Evolutionary conservation across 2,797 vertebrate genomes (phyloP).

Genomic region (Caiman crocodilus): DNA sequence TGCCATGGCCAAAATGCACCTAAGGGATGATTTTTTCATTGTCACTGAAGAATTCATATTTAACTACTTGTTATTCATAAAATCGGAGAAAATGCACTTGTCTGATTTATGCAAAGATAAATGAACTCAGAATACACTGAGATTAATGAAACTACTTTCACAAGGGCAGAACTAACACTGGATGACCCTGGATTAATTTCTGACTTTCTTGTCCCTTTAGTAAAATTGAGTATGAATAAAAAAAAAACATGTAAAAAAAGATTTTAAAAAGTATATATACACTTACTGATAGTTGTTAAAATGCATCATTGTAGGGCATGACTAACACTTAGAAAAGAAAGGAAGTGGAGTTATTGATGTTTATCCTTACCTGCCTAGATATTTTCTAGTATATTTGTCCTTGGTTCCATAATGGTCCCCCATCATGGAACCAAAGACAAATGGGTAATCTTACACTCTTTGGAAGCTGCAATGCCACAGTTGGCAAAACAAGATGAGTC

Average conservation of each 20-base stretch:
- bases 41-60: background rate
- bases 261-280: background rate
- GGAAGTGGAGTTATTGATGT: background rate
- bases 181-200: background rate
- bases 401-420: background rate
- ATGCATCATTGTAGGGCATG: background rate
- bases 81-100: background rate
- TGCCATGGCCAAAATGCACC: background rate
- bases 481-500: constrained; percentile 68
- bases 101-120: background rate
- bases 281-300: background rate
- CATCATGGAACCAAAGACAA: constrained; percentile 2
- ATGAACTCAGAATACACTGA: background rate
- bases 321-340: background rate
- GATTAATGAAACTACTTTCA: background rate
- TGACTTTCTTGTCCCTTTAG: background rate
- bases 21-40: background rate
- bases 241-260: no score
- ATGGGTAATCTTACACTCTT: background rate
- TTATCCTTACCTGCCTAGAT: background rate
- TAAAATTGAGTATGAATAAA: rapidly evolving
- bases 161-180: background rate
- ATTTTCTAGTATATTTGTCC: background rate
- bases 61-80: background rate
- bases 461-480: constrained; percentile 31